Percentiles rank a stretch among this genome's conserved stretches.
These are phyloP conservation scores for Monochamus alternatus DNA, from an alignment of 2,888 invertebrate genomes.

Conservation along the genomic window DNA sequence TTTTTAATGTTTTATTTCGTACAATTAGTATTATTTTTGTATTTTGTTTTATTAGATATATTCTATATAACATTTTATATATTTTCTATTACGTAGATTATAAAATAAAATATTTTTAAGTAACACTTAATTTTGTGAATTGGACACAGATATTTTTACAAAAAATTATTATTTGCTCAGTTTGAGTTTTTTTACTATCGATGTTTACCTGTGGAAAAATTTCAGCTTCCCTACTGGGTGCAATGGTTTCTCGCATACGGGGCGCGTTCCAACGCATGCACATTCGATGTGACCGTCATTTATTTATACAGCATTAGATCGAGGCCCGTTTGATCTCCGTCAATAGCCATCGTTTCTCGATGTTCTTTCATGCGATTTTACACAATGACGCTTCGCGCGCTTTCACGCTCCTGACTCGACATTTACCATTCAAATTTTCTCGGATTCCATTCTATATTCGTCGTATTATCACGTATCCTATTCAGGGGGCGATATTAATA, in stretches of 20 bases:
- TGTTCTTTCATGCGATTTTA: slow-evolving; percentile 52
- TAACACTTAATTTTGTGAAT: too few relatives aligned
- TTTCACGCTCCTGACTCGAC: slow-evolving; percentile 57
- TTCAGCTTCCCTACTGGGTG: not conserved
- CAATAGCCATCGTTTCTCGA: slow-evolving; percentile 55
- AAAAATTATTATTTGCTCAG: too few relatives aligned
- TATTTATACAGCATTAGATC: slow-evolving; percentile 55
- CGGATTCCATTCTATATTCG: slow-evolving; percentile 30
- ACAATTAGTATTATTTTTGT: too few relatives aligned
- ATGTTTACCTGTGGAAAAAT: too few relatives aligned
- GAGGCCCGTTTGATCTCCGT: slow-evolving; percentile 50
- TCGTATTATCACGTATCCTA: slow-evolving; percentile 25
- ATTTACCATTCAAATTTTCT: slow-evolving; percentile 54
- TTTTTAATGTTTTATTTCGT: too few relatives aligned
- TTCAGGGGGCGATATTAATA: slow-evolving; percentile 21
- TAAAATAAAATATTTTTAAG: too few relatives aligned
- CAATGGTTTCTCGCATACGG: not conserved
- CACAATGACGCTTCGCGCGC: slow-evolving; percentile 55
- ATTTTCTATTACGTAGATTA: too few relatives aligned
- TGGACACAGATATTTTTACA: too few relatives aligned
- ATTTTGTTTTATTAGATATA: too few relatives aligned
- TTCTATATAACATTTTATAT: too few relatives aligned
- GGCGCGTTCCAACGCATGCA: slow-evolving; percentile 40
- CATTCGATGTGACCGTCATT: slow-evolving; percentile 42
- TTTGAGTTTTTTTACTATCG: too few relatives aligned